A percentile compares a stretch with the other conserved stretches of the same genome.
phyloP scores from a whole-genome alignment of 2,797 vertebrate genomes.

The Limnodromus scolopaceus region DNA sequence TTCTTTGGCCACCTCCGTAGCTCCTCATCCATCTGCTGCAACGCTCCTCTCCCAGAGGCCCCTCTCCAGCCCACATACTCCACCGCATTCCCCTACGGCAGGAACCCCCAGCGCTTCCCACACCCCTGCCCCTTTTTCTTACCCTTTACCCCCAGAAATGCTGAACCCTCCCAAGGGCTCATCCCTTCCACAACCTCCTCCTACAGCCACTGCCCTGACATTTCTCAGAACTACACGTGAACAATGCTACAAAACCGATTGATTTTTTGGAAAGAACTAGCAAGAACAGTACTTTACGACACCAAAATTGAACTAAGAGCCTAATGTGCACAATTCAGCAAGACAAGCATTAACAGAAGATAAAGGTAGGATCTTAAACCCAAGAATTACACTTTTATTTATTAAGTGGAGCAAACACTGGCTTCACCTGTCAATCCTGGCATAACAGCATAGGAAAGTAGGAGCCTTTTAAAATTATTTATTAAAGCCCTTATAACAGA shows the following conservation, averaged over 20 bases:
- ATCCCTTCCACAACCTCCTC: accelerated
- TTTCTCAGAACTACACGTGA: background rate
- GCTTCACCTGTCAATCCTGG: background rate
- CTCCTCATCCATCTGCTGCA: background rate
- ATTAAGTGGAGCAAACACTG: background rate
- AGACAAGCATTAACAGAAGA: background rate
- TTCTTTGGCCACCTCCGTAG: background rate
- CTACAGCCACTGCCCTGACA: accelerated
- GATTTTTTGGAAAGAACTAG: background rate
- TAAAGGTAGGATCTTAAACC: background rate
- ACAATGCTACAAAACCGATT: background rate
- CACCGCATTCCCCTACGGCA: accelerated
- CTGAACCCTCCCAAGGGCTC: background rate
- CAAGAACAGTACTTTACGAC: background rate
- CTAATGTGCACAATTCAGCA: background rate
- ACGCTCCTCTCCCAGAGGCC: background rate
- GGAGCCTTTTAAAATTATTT: background rate
- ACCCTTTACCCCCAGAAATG: background rate
- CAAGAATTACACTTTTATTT: background rate
- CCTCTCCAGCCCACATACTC: background rate
- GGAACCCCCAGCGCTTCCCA: background rate
- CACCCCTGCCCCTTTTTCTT: accelerated
- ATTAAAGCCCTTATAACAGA: background rate
- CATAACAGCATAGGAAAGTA: background rate
- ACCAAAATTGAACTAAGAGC: background rate